phyloP scores from a whole-genome alignment of 1,140 invertebrate species.

The Drosophila pectinifera region DNA sequence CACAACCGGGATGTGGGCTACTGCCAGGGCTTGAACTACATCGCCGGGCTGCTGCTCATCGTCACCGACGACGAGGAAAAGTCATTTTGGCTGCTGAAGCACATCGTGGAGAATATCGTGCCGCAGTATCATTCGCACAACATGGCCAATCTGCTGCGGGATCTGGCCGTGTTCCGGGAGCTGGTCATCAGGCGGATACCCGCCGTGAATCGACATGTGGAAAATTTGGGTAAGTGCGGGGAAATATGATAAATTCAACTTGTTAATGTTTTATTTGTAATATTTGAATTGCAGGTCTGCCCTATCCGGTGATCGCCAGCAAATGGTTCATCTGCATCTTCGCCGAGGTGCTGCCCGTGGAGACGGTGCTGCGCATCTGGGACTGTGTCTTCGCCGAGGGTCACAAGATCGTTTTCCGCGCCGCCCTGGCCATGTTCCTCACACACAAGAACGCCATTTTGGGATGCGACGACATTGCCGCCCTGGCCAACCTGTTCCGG shows the following conservation, averaged over 20 bases:
- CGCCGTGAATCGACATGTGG: conserved; percentile 91
- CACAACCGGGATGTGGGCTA: conserved; percentile 95
- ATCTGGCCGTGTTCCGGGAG: conserved; percentile 94
- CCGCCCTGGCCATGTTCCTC: conserved; percentile 91
- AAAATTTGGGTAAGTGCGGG: conserved; percentile 86
- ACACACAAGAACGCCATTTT: conserved; percentile 89
- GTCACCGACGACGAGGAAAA: conserved; percentile 95
- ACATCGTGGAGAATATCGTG: conserved; percentile 93
- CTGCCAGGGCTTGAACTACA: conserved; percentile 97
- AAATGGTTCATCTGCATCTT: conserved; percentile 98
- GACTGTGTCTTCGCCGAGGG: conserved; percentile 98
- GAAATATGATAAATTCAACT: neutral
- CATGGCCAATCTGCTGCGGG: conserved; percentile 94
- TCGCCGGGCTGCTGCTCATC: conserved; percentile 92
- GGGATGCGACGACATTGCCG: conserved; percentile 89
- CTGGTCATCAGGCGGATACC: conserved; percentile 93
- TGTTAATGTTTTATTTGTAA: neutral
- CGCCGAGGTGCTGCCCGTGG: conserved; percentile 95
- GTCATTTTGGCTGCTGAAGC: conserved; percentile 96
- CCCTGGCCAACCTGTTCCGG: conserved; percentile 90
- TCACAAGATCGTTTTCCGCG: conserved; percentile 92
- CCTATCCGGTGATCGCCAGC: conserved; percentile 94
- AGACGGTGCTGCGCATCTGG: conserved; percentile 97
- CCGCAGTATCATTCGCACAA: conserved; percentile 95
- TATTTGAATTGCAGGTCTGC: conserved; percentile 86